Base-by-base conservation (phyloP, 2,888 invertebrate genomes). In the Melinaea marsaeus region DNA sequence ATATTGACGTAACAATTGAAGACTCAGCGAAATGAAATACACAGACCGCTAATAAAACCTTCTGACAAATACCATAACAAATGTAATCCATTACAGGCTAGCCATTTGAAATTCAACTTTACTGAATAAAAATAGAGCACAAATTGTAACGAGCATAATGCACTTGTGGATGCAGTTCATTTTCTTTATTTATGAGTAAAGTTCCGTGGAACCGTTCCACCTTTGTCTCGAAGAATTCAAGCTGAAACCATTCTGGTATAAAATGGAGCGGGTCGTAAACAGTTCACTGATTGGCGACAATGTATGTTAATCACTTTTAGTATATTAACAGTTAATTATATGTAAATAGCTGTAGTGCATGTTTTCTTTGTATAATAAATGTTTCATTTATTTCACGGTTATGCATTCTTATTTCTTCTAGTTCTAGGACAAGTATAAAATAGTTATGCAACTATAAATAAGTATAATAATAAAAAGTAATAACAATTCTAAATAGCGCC, bases 151-250 rank as follows among this genome's bases (percentile, higher is more conserved):
- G 33, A 45, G 47, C 57, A 61, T 51, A 45, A 57, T 61, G 61
- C 55, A 61, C 32, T 46, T 55, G 55, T 54, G 60, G 33, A 58
- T 58, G 55, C 3, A 46, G 54, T 47, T 60, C 35, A 13, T 51
- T 63, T 60, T 48, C 57, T 51, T 63, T 58, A 63, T 66, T 63
- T 66, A 61, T 42, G 58, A 66, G 60, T 35, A 57, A 65, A 65
- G 57, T 65, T 57, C 57, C 46, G 57, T 46, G 56, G 60, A 60
- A 60, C 60, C 60, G 47, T 45, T 37, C 34, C 42, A 66, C 65
- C 63, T 66, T 66, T 66, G 63, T 66, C 55, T 58, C n/a, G 58
- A 51, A 37, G 51, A 66, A 56, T 65, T 60, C 56, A 48, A 54
- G 60, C 37, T 61, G 51, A 58, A 61, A 62, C 33, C 61, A 51